These are phyloP conservation scores for Drosophila tani DNA, from an alignment of 1,140 invertebrate species.

Conservation along the genomic window DNA sequence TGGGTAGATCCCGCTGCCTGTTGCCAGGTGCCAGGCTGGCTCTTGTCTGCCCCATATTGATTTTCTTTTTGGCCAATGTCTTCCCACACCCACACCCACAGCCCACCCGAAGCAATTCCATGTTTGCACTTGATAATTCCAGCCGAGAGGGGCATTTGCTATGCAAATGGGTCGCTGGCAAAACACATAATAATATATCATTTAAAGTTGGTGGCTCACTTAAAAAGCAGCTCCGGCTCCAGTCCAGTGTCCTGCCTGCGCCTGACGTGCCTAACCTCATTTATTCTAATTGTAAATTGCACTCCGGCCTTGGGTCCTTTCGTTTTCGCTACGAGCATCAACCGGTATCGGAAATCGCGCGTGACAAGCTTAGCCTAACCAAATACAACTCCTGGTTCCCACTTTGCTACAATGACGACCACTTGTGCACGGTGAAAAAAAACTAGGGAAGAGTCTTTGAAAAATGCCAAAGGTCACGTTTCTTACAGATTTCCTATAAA, in stretches of 20 bases:
- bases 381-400: conserved; percentile 11
- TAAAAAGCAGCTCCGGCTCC: conserved; percentile 1
- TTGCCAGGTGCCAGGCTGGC: conserved; percentile 64
- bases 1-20: conserved; percentile 44
- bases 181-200: conserved; percentile 69
- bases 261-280: conserved; percentile 58
- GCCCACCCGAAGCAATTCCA: conserved; percentile 50
- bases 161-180: conserved; percentile 62
- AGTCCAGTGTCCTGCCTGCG: conserved; percentile 5
- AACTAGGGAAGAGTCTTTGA: accelerated
- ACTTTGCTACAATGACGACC: not conserved
- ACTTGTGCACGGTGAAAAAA: not conserved
- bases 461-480: not conserved
- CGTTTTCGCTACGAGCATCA: conserved; percentile 13
- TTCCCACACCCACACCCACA: not conserved
- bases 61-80: conserved; percentile 67
- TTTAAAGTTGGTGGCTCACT: conserved; percentile 46
- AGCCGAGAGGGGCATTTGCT: conserved; percentile 49
- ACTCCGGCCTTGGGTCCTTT: conserved; percentile 65
- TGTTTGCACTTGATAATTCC: conserved; percentile 79
- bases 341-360: conserved; percentile 72
- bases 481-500: too few species aligned
- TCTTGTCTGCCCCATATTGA: conserved; percentile 68
- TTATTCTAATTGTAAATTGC: conserved; percentile 61
- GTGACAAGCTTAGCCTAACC: conserved; percentile 56